phyloP scores from a whole-genome alignment of 2,113 vertebrate species.

The Vulpes lagopus region DNA sequence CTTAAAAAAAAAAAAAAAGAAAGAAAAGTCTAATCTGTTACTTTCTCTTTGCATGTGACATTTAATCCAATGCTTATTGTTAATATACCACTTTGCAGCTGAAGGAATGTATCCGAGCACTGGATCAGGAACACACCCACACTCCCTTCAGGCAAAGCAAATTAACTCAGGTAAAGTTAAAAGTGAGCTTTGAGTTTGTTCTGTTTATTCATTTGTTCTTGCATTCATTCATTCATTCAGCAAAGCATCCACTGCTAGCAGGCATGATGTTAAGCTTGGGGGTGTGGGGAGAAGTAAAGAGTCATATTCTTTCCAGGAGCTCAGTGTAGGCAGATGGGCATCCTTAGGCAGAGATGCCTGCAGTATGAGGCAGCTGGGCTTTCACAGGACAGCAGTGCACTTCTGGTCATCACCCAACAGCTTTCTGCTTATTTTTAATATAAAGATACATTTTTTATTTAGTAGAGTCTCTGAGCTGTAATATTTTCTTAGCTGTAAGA shows the following conservation, averaged over 20 bases:
- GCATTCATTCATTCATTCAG: conserved; percentile 22
- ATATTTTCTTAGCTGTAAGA: conserved; percentile 42
- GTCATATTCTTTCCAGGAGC: neutral
- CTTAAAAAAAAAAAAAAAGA: too few relatives aligned
- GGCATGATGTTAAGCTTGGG: neutral
- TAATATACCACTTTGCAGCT: conserved; percentile 86
- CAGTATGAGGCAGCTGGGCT: too few relatives aligned
- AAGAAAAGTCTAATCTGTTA: conserved; percentile 31
- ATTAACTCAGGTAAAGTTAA: conserved; percentile 92
- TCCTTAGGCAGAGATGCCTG: neutral
- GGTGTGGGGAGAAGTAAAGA: neutral
- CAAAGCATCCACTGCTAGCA: neutral
- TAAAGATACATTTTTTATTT: neutral
- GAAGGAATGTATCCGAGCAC: conserved; percentile 95
- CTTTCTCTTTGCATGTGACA: neutral
- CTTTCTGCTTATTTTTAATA: conserved; percentile 20
- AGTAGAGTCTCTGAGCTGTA: conserved; percentile 25
- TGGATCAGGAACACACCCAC: conserved; percentile 93
- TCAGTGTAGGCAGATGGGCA: neutral
- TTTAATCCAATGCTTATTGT: neutral
- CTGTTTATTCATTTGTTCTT: conserved; percentile 38
- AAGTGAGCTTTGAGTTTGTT: conserved; percentile 24
- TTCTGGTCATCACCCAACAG: neutral
- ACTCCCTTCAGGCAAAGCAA: conserved; percentile 97
- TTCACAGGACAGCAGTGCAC: neutral